Percentiles rank a stretch among this genome's conserved stretches.
phyloP scores from a whole-genome alignment of 2,113 vertebrate genomes.

The Shinisaurus crocodilurus region DNA sequence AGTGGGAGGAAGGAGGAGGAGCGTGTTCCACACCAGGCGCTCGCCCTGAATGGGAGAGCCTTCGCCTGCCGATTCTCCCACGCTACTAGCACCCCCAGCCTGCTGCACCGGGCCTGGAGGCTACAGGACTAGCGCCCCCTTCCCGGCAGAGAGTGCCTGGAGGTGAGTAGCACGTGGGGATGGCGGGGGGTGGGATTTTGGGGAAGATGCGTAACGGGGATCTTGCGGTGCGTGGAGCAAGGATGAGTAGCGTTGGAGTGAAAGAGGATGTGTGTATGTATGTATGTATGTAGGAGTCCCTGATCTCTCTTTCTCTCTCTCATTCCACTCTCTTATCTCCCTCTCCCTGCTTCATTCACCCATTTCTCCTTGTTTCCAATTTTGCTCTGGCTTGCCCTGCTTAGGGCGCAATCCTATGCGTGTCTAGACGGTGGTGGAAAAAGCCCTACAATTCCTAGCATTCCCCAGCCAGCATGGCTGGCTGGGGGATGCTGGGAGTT shows the following conservation, averaged over 20 bases:
- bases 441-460: no score
- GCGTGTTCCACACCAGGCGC: neutral
- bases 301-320: no score
- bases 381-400: neutral
- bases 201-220: neutral
- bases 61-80: neutral
- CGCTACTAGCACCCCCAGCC: neutral
- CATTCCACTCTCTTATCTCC: neutral
- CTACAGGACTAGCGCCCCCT: no score
- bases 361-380: neutral
- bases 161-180: neutral
- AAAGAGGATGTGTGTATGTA: neutral
- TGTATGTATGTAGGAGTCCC: neutral
- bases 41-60: conserved; percentile 21
- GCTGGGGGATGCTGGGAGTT: no score
- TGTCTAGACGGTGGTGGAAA: no score
- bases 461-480: no score
- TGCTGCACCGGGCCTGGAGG: neutral
- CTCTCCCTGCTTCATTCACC: neutral
- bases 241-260: neutral
- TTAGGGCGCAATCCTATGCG: neutral
- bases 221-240: neutral
- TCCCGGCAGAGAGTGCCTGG: neutral
- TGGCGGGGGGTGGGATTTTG: neutral
- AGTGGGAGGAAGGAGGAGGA: neutral